Evolutionary conservation across 1,140 invertebrate species (phyloP).

Genomic region (Periplaneta americana): DNA sequence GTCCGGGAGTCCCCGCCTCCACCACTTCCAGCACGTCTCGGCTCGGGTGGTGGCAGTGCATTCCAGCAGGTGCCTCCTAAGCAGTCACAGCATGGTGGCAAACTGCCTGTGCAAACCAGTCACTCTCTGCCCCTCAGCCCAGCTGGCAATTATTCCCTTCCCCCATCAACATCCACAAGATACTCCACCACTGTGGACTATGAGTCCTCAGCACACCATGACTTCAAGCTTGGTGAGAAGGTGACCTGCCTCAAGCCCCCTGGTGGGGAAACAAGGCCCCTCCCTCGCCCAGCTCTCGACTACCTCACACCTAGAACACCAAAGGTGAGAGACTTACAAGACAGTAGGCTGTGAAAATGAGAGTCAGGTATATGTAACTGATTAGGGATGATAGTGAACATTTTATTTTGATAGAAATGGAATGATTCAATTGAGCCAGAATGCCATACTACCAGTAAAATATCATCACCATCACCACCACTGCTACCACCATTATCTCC

Average conservation of each 20-base stretch:
- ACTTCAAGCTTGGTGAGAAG: constrained; percentile 48
- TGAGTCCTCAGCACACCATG: constrained; percentile 31
- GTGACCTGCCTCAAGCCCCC: constrained; percentile 34
- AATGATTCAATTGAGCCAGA: too few relatives aligned
- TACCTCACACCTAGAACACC: constrained; percentile 22
- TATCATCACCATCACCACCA: too few relatives aligned
- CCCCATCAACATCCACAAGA: constrained; percentile 17
- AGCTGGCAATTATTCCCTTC: constrained; percentile 35
- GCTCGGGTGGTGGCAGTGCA: constrained; percentile 23
- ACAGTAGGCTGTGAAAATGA: too few relatives aligned
- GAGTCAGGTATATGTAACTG: too few relatives aligned
- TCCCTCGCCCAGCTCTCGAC: constrained; percentile 10
- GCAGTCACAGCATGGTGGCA: not conserved
- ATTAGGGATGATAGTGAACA: too few relatives aligned
- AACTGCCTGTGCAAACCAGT: constrained; percentile 30
- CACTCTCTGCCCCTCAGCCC: constrained; percentile 38
- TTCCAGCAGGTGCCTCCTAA: constrained; percentile 24
- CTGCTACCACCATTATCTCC: too few relatives aligned
- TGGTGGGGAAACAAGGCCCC: not conserved
- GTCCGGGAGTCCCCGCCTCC: constrained; percentile 35
- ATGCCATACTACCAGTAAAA: too few relatives aligned
- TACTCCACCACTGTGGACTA: not conserved
- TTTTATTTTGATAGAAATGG: too few relatives aligned
- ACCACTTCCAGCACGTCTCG: constrained; percentile 44
- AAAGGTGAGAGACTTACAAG: too few relatives aligned